Conservation (phyloP, 2,113 vertebrate genomes). For the Arvicanthis niloticus region DNA sequence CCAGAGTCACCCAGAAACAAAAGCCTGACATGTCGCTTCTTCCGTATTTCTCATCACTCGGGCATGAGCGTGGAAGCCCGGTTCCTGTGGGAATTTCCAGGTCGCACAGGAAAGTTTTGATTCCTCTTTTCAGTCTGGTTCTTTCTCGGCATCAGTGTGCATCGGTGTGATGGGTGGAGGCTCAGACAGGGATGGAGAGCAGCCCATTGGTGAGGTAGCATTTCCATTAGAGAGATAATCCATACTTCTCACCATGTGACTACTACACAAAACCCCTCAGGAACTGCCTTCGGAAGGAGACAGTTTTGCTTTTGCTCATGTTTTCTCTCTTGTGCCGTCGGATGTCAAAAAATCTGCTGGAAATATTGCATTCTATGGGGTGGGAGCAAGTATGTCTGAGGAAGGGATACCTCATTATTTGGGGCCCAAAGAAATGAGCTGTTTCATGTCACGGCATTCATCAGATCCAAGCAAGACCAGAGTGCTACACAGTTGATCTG, state of each 20-base stretch:
- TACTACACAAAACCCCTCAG: conserved; percentile 70
- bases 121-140: conserved; percentile 86
- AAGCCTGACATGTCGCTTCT: background rate
- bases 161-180: conserved; percentile 56
- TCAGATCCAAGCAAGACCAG: background rate
- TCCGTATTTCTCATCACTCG: background rate
- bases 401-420: background rate
- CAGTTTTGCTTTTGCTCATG: conserved; percentile 54
- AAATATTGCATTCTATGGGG: background rate
- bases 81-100: conserved; percentile 86
- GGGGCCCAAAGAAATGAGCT: background rate
- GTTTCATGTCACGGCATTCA: background rate
- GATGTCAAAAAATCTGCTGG: background rate
- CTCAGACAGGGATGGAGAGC: conserved; percentile 67
- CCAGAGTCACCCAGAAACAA: background rate
- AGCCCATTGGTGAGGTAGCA: conserved; percentile 75
- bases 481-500: background rate
- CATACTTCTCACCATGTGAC: conserved; percentile 71
- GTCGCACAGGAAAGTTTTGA: conserved; percentile 78
- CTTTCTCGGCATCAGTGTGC: conserved; percentile 64
- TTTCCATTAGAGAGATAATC: conserved; percentile 82
- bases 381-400: background rate
- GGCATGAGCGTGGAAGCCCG: conserved; percentile 40
- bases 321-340: conserved; percentile 25
- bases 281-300: background rate